phyloP scores from a whole-genome alignment of 1,140 invertebrate species.

The Drosophila sp. region DNA sequence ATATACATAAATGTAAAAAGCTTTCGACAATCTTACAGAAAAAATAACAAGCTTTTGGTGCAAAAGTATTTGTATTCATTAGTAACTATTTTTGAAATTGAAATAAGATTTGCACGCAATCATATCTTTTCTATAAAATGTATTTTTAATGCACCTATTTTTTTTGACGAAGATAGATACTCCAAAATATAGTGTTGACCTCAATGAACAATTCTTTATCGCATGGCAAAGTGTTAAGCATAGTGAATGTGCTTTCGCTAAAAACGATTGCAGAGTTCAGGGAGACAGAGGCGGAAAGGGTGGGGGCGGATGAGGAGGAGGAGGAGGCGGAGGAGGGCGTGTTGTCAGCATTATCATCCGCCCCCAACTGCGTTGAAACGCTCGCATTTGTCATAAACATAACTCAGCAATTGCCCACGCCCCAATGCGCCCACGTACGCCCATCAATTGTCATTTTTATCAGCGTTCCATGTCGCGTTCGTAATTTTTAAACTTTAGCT shows the following conservation, averaged over 20 bases:
- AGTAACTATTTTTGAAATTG: too few relatives aligned
- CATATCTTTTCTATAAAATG: too few relatives aligned
- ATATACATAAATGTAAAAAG: too few relatives aligned
- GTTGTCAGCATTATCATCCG: slow-evolving; percentile 16
- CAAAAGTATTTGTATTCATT: too few relatives aligned
- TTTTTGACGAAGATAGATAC: too few relatives aligned
- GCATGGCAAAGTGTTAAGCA: neutral
- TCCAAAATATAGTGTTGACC: too few relatives aligned
- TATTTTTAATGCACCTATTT: too few relatives aligned
- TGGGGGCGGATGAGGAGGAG: neutral
- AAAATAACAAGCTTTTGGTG: too few relatives aligned
- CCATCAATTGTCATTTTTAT: slow-evolving; percentile 83
- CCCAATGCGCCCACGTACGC: slow-evolving; percentile 76
- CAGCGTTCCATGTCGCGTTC: slow-evolving; percentile 74
- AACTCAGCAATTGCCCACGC: slow-evolving; percentile 79
- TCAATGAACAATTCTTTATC: neutral
- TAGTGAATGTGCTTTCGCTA: slow-evolving; percentile 1
- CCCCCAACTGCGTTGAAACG: slow-evolving; percentile 23
- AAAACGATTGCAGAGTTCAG: neutral
- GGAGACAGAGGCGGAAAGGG: neutral
- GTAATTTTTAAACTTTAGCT: slow-evolving; percentile 63
- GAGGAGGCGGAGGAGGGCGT: slow-evolving; percentile 31
- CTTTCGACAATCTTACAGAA: too few relatives aligned
- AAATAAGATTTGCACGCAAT: too few relatives aligned
- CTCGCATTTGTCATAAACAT: slow-evolving; percentile 75